Conservation (phyloP, 2,113 vertebrate species). For the Apistogramma diplotaenia region DNA sequence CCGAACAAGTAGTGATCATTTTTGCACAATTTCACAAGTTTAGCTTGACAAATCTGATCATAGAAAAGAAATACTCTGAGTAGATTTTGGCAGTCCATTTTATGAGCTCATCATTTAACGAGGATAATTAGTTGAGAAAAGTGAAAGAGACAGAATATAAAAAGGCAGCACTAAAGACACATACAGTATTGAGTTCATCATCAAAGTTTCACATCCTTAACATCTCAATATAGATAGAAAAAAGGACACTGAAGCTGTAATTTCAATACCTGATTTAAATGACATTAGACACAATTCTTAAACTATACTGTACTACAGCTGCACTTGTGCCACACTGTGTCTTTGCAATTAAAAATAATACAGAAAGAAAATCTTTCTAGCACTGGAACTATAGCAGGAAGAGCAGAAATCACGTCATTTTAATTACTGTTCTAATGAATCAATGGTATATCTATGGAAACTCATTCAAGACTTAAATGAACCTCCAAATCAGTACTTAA, state of each 20-base stretch:
- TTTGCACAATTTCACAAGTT: too few species aligned
- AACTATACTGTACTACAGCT: not conserved
- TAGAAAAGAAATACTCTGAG: too few species aligned
- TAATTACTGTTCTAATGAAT: conserved; percentile 73
- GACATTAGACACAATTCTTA: not conserved
- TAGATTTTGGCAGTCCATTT: too few species aligned
- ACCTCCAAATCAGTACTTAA: not conserved
- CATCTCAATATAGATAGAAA: too few species aligned
- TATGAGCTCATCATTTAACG: too few species aligned
- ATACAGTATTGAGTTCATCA: too few species aligned
- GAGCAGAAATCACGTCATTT: conserved; percentile 52
- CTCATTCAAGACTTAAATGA: conserved; percentile 28
- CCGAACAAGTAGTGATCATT: too few species aligned
- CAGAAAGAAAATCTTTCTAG: not conserved
- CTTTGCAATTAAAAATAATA: conserved; percentile 35
- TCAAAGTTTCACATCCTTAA: too few species aligned
- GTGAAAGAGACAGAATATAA: too few species aligned
- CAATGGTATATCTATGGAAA: conserved; percentile 63
- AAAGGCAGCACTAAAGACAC: too few species aligned
- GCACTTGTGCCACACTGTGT: not conserved
- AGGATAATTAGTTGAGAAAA: too few species aligned
- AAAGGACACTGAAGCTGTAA: not conserved
- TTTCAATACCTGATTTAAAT: not conserved
- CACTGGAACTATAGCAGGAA: conserved; percentile 1
- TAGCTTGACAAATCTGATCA: too few species aligned